Evolutionary conservation across 2,888 invertebrate genomes (phyloP), one percentile per base, ranked within the genome.

Genomic region (Gastrophysa polygoni): DNA sequence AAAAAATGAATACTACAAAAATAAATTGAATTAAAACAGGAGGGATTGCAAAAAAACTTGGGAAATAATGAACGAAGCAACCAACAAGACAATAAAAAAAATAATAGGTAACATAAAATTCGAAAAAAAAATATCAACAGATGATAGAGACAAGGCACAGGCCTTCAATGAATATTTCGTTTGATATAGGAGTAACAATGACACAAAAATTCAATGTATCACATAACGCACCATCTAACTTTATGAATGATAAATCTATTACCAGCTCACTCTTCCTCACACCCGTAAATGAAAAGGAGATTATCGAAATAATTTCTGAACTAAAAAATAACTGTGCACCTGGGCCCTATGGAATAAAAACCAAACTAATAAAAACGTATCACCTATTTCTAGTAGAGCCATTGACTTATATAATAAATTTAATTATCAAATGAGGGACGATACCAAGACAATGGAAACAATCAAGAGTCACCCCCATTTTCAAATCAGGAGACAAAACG

Each of bases 211-310:
- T 48, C 6, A 10, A 48, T 48, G 6, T 20, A 48, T 48, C 24
- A 14, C 48, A 48, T 32, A 10, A 32, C 10, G 10, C 32, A 11
- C 32, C 32, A 32, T 11, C 6, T 8, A 11, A 32, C 32, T 48
- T 20, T 10, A 2, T 48, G 7, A 20, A 20, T 48, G 10, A 48
- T 18, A 8, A 8, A 48, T 48, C 48, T 48, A 18, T 24, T 48
- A 24, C 48, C 18, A 48, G 14, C 48, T 48, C 48, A 11, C 48
- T 48, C 48, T 20, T 48, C 20, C 17, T 48, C 48, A 48, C 48
- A n/a, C 48, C 48, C 20, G 20, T 48, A 20, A 20, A 48, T 20
- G 48, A 48, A 48, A 48, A 48, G 18, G 48, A 48, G 48, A 48
- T 48, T 20, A 48, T 48, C 28, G 48, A 11, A 21, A 32, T 32